phyloP scores from a whole-genome alignment of 2,113 vertebrate genomes.

The Austrofundulus limnaeus region DNA sequence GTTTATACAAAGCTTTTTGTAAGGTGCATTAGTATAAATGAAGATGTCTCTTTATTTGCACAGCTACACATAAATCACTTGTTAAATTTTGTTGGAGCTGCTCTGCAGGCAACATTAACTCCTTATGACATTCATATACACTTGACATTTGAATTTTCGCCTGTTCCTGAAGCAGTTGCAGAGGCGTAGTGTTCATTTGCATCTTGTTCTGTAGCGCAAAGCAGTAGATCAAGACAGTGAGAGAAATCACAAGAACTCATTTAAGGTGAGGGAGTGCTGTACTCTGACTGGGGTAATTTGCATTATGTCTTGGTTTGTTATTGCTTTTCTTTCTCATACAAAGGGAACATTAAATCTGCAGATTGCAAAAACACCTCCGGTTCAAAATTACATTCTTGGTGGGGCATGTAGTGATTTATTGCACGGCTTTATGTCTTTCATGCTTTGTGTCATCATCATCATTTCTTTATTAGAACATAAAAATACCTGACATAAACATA shows the following conservation, averaged over 20 bases:
- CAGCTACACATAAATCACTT: too few species aligned
- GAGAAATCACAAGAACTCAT: neutral
- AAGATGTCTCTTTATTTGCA: too few species aligned
- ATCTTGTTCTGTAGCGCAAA: slow-evolving; percentile 16
- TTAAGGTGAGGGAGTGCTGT: neutral
- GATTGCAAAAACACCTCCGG: neutral
- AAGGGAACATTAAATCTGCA: neutral
- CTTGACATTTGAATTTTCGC: neutral
- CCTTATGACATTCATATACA: too few species aligned
- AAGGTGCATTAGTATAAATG: too few species aligned
- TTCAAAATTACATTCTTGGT: neutral
- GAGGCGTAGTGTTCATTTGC: neutral
- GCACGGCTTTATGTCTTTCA: neutral
- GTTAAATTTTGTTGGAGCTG: too few species aligned
- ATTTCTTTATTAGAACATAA: too few species aligned
- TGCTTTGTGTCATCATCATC: too few species aligned
- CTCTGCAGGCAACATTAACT: too few species aligned
- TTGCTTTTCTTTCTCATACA: slow-evolving; percentile 12
- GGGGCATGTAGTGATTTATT: neutral
- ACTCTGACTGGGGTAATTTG: slow-evolving; percentile 22
- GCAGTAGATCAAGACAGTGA: slow-evolving; percentile 2
- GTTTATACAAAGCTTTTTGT: too few species aligned
- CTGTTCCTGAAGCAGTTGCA: neutral
- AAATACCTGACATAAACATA: too few species aligned
- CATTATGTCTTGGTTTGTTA: slow-evolving; percentile 14